These are phyloP conservation scores for Babyrousa celebensis DNA, from an alignment of 2,797 vertebrate species.

Conservation along the genomic window DNA sequence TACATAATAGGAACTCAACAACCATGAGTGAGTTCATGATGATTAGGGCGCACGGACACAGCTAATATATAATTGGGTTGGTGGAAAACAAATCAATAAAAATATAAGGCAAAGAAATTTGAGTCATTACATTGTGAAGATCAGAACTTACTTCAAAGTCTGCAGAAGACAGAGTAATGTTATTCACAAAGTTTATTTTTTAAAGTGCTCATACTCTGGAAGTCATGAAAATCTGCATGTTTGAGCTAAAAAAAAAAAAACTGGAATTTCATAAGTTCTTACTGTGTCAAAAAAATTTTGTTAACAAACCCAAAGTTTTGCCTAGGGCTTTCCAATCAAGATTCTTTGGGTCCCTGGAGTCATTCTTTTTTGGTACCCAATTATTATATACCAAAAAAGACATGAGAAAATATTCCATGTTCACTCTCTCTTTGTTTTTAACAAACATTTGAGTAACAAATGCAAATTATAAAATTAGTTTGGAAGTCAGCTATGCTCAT, in stretches of 20 bases:
- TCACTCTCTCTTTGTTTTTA: not conserved
- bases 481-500: not conserved
- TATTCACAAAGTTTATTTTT: not conserved
- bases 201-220: not conserved
- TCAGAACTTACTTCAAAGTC: not conserved
- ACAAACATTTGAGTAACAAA: not conserved
- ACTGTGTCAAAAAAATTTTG: not conserved
- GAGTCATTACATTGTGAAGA: not conserved
- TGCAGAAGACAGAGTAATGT: not conserved
- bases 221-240: conserved; percentile 17
- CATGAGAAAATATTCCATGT: not conserved
- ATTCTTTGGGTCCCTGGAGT: not conserved
- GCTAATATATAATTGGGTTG: not conserved
- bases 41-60: not conserved
- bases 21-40: not conserved
- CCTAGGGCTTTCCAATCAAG: not conserved
- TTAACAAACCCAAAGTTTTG: not conserved
- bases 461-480: not conserved
- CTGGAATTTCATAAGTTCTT: conserved; percentile 15
- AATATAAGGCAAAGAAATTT: not conserved
- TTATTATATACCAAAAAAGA: not conserved
- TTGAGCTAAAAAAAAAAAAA: conserved; percentile 15
- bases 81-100: conserved; percentile 51
- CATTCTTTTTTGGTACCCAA: not conserved
- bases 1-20: not conserved